These are phyloP conservation scores for Arctocebus calabarensis DNA, from an alignment of 2,797 vertebrate genomes.

Conservation along the genomic window DNA sequence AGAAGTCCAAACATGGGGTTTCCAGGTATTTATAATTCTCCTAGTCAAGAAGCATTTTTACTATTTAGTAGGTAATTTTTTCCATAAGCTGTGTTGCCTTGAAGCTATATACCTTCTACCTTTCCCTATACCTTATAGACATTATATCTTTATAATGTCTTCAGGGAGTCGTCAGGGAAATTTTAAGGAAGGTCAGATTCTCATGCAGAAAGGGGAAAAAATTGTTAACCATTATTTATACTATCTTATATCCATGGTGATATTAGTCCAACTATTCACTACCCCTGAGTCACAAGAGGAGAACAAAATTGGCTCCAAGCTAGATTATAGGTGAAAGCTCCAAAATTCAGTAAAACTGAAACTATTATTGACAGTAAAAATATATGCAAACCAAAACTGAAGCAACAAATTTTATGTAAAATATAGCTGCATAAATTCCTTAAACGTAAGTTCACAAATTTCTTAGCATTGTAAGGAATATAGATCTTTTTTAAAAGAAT, in stretches of 20 bases:
- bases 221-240: not conserved
- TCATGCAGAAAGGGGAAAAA: not conserved
- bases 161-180: not conserved
- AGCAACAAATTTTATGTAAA: not conserved
- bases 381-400: not conserved
- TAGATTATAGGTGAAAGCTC: not conserved
- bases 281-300: not conserved
- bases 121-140: not conserved
- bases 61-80: not conserved
- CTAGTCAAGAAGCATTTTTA: not conserved
- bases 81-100: not conserved
- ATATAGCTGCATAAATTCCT: not conserved
- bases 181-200: not conserved
- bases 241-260: not conserved
- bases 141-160: not conserved
- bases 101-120: not conserved
- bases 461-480: not conserved
- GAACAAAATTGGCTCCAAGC: not conserved
- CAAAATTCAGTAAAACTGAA: not conserved
- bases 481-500: not conserved
- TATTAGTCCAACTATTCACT: not conserved
- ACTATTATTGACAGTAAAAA: not conserved
- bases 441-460: not conserved
- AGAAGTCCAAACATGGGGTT: no score
- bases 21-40: not conserved